Percentiles rank a stretch among this genome's conserved stretches.
Conservation (phyloP, 92 coral and sea anemone genomes). For the Parazoanthus swiftii region DNA sequence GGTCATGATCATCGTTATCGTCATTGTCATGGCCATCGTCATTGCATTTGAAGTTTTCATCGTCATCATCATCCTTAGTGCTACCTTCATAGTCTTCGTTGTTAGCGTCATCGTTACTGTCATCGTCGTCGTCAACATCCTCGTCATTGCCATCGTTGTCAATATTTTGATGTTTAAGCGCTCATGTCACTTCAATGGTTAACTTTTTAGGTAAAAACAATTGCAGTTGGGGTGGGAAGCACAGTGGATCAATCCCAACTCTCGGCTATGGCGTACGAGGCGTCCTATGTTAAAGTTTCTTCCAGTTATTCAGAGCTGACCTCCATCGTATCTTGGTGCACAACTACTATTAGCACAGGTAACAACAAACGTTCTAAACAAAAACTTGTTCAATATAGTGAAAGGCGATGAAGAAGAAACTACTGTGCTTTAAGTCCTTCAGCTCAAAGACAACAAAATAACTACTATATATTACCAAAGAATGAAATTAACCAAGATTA, state of each 20-base stretch:
- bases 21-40: neutral
- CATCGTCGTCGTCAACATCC: neutral
- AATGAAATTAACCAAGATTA: neutral
- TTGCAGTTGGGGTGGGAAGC: conserved; percentile 75
- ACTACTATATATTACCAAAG: neutral
- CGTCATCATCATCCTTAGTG: too few species aligned
- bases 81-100: too few species aligned
- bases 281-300: conserved; percentile 31
- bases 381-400: neutral
- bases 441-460: neutral
- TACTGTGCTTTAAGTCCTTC: neutral
- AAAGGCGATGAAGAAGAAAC: neutral
- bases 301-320: conserved; percentile 31
- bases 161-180: too few species aligned
- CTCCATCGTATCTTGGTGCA: conserved; percentile 35
- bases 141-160: neutral
- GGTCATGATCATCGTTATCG: neutral
- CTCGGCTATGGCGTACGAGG: conserved; percentile 31
- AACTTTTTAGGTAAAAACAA: conserved; percentile 50
- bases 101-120: neutral
- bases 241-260: conserved; percentile 45
- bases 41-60: neutral
- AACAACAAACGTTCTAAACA: neutral
- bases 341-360: conserved; percentile 27
- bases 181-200: too few species aligned